These are phyloP conservation scores for Furnarius figulus DNA, from an alignment of 2,113 vertebrate species.

Conservation along the genomic window DNA sequence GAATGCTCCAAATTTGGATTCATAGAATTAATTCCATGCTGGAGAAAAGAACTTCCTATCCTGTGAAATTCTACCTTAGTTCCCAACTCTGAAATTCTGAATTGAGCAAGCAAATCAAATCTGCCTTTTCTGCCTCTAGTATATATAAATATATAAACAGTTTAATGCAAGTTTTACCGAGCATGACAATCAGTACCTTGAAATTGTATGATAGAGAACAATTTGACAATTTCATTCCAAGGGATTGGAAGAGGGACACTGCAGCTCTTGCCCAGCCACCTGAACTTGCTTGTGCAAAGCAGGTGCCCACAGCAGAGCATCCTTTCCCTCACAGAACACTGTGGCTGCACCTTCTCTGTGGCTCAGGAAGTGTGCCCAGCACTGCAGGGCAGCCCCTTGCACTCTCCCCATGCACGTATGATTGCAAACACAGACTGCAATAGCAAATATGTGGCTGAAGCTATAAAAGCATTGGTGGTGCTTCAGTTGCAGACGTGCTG, in stretches of 20 bases:
- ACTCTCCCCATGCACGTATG: accelerated
- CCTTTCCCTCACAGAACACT: accelerated
- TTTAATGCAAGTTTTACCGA: background rate
- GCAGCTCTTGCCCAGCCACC: background rate
- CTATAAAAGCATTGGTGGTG: background rate
- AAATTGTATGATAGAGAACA: background rate
- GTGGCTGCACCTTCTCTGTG: accelerated
- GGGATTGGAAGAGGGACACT: background rate
- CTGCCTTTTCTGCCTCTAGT: background rate
- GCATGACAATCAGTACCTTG: background rate
- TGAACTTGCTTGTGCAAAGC: too few relatives aligned
- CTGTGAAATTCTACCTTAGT: background rate
- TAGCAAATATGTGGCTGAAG: background rate
- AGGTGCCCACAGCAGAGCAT: accelerated
- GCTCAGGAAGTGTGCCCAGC: background rate
- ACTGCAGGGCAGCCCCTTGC: background rate
- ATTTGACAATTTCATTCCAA: background rate
- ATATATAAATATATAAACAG: background rate
- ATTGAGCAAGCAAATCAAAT: background rate
- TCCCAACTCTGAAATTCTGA: background rate
- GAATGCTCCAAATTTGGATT: background rate
- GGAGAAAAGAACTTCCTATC: background rate
- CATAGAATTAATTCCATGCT: background rate
- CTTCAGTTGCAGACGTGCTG: background rate
- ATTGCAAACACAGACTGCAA: accelerated